phyloP scores from a whole-genome alignment of 2,888 invertebrate genomes.

The Helicoverpa assulta region DNA sequence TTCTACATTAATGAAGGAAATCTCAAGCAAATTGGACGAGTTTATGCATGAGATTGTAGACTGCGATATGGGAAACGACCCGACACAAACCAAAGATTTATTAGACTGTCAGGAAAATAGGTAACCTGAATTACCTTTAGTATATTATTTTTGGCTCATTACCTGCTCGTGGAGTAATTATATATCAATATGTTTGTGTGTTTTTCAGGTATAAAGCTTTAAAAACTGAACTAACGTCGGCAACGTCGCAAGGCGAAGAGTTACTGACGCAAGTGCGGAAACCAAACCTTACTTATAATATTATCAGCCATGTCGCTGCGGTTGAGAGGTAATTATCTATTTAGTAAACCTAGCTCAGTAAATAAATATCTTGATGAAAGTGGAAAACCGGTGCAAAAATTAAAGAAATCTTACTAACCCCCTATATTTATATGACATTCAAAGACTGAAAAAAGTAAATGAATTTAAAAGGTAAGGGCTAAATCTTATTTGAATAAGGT shows the following conservation, averaged over 20 bases:
- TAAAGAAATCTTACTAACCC: no score
- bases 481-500: no score
- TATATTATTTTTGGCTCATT: neutral
- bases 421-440: no score
- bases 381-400: no score
- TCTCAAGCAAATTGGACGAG: conserved; percentile 95
- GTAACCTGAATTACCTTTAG: conserved; percentile 71
- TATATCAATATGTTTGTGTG: conserved; percentile 38
- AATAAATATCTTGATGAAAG: no score
- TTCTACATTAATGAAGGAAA: conserved; percentile 96
- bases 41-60: conserved; percentile 97
- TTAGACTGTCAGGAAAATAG: conserved; percentile 95
- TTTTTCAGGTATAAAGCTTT: conserved; percentile 91
- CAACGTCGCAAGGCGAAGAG: conserved; percentile 97
- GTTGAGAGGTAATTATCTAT: conserved; percentile 93
- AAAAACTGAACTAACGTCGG: conserved; percentile 96
- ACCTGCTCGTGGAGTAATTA: neutral
- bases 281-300: conserved; percentile 92
- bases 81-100: conserved; percentile 96
- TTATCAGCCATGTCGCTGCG: conserved; percentile 96
- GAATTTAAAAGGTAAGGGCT: no score
- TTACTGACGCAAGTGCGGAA: conserved; percentile 94
- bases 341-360: no score
- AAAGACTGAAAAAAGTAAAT: no score
- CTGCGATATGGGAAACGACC: conserved; percentile 98